Base-by-base conservation (phyloP, 2,113 vertebrate genomes). In the Romanogobio albipinnatus region DNA sequence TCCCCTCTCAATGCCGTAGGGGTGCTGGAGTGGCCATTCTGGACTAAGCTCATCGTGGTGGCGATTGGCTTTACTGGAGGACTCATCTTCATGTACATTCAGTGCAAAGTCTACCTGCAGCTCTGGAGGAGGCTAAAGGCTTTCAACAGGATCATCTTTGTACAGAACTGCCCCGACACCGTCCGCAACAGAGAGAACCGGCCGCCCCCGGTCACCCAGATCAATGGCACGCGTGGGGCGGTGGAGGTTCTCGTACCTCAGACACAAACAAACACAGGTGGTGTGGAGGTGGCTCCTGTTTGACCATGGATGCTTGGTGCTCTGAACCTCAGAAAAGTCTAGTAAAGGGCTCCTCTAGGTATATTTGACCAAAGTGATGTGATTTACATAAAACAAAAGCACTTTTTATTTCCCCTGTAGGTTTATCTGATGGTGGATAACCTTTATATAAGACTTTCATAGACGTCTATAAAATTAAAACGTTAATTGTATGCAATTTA, bases 61-160 rank as follows among this genome's bases (percentile, higher is more conserved):
- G 96, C 95, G 86, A 96, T 98, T 26, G 96, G 97, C 86, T 96
- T 97, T 91, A 95, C 95, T 0, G 96, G 97, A 1, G 97, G 98
- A 79, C 94, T 99, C 45, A 95, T 99, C 93, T 99, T 99, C 93
- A 98, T 99, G 98, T 98, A 99, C 0, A 97, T 99, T 80, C 98
- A 99, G 90, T 97, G 97, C 85, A 99, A 98, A 91, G 96, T 99
- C 83, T 99, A 99, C 1, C 92, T 98, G 79, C 98, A 98, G 91
- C 92, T 99, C 87, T 99, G 98, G 98, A 95, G 96, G 88, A 94
- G 98, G 88, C 91, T 99, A 87, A 99, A 99, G 91, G 98, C 98
- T 87, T 99, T 98, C 92, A 99, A 99, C 93, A 95, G 98, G 79
- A 96, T 99, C 82, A 98, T 99, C 91, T 99, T 98, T 36, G 98